phyloP scores from a whole-genome alignment of 2,888 invertebrate species.

The Silvanus unidentatus region DNA sequence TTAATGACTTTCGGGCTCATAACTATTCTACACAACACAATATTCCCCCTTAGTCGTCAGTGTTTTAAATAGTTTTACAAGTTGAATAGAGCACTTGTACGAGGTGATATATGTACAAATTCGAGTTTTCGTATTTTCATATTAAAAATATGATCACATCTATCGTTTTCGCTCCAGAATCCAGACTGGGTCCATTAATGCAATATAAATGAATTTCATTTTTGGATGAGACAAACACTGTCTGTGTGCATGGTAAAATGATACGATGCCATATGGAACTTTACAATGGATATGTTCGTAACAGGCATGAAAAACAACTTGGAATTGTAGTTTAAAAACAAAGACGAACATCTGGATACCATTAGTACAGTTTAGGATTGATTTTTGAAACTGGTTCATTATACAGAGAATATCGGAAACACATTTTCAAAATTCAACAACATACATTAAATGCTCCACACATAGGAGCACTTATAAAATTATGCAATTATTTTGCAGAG shows the following conservation, averaged over 20 bases:
- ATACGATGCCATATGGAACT: slow-evolving; percentile 32
- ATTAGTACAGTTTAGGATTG: slow-evolving; percentile 15
- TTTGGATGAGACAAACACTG: neutral
- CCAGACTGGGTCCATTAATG: no score
- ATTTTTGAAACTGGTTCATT: slow-evolving; percentile 1
- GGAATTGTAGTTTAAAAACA: slow-evolving; percentile 32
- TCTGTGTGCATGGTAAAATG: slow-evolving; percentile 23
- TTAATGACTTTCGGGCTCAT: slow-evolving; percentile 1
- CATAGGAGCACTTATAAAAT: no score
- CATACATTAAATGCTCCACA: no score
- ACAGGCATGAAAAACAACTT: slow-evolving; percentile 31
- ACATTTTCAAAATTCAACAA: no score
- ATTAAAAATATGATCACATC: no score
- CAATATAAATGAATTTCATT: neutral
- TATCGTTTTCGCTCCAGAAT: no score
- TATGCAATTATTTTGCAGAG: no score
- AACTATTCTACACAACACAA: slow-evolving; percentile 2
- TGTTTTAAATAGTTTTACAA: slow-evolving; percentile 3
- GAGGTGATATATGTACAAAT: neutral
- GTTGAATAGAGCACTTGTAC: neutral
- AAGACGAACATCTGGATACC: slow-evolving; percentile 34
- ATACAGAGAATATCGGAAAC: neutral
- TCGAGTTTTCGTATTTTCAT: no score
- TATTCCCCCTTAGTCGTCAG: neutral
- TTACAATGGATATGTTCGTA: slow-evolving; percentile 37